Base-by-base conservation (phyloP, 2,888 invertebrate genomes). In the Heterodera filipjevi region DNA sequence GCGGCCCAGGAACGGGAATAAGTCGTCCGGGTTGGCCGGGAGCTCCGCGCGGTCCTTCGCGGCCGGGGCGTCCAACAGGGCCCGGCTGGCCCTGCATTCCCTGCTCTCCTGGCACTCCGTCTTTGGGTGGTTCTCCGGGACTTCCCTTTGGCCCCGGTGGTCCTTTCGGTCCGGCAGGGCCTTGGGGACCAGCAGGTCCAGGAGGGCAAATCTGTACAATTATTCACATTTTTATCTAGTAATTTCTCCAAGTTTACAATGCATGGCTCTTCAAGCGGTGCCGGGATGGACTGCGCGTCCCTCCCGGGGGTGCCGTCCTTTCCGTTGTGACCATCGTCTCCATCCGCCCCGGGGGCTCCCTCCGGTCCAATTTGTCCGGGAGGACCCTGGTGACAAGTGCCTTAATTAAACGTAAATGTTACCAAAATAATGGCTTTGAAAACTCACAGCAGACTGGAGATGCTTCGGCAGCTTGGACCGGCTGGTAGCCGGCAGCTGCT, bases 101-200 rank as follows among this genome's bases (percentile, higher is more conserved):
- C 74, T 84, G 84, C 68, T 87, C 86, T 66, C 87, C 87, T n/a
- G 87, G 84, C 27, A 85, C 75, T 59, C 75, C 83, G 77, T 75
- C 75, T 27, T 64, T 49, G 49, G 84, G 84, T n/a, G 84, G 81
- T 73, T 83, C 84, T 32, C 85, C 84, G 46, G 84, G 84, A 53
- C 80, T 79, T 59, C 88, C 88, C 81, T 86, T 87, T 49, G 87
- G 86, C 77, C 88, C 88, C 49, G 83, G 82, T 64, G 87, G 86
- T 82, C 87, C 88, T 82, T 84, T 72, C 33, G 83, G 82, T 81
- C 87, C 87, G 66, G 79, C 77, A 32, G 84, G 84, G 78, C 86
- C 86, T 66, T 85, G 83, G 73, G 82, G 83, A 75, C 85, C 85
- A 53, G 84, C 81, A 3, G 85, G 86, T 59, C 85, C 85, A 19